Evolutionary conservation across 2,888 invertebrate genomes (phyloP).

Genomic region (Tryphoninae sp.): DNA sequence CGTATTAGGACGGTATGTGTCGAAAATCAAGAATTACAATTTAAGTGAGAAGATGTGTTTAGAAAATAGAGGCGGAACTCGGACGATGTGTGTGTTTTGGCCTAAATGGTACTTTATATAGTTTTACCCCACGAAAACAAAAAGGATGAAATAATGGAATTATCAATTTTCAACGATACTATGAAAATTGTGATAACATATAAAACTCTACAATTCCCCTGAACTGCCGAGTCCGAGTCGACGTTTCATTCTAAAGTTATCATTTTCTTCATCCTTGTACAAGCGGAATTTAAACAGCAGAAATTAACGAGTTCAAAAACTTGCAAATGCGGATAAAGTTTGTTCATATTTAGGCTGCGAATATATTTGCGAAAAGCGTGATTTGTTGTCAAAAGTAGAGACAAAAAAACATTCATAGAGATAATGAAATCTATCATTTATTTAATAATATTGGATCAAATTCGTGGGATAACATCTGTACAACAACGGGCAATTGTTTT

Average conservation of each 20-base stretch:
- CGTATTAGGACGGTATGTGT: neutral
- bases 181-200: neutral
- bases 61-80: neutral
- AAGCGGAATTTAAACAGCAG: neutral
- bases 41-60: neutral
- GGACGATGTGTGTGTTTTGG: constrained; percentile 17
- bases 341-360: constrained; percentile 22
- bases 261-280: constrained; percentile 10
- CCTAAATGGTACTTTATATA: neutral
- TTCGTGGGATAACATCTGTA: neutral
- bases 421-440: neutral
- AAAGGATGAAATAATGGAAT: neutral
- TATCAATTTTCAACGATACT: neutral
- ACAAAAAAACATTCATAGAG: neutral
- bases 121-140: neutral
- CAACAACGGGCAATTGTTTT: neutral
- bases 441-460: neutral
- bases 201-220: neutral
- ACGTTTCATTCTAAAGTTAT: constrained; percentile 53
- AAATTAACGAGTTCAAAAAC: neutral
- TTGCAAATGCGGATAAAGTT: neutral
- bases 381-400: neutral
- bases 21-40: neutral
- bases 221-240: constrained; percentile 45
- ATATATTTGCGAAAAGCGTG: neutral